phyloP scores from a whole-genome alignment of 2,113 vertebrate species.

The Hippoglossus stenolepis region DNA sequence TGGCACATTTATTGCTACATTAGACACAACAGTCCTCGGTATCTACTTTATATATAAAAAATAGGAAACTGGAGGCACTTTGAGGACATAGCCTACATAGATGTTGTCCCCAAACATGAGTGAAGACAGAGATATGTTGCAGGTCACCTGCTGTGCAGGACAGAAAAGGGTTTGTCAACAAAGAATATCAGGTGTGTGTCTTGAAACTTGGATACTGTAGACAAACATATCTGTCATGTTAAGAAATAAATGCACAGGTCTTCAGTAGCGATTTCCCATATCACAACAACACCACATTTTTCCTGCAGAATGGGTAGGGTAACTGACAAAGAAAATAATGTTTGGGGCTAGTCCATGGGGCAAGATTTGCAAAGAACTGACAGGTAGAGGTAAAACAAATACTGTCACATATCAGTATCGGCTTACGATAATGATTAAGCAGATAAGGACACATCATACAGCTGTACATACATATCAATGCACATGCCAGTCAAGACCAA shows the following conservation, averaged over 20 bases:
- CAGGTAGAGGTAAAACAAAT: slow-evolving; percentile 58
- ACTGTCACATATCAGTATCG: slow-evolving; percentile 65
- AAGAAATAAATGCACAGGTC: slow-evolving; percentile 50
- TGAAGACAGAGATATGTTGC: slow-evolving; percentile 73
- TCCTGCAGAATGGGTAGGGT: slow-evolving; percentile 25
- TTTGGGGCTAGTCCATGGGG: slow-evolving; percentile 25
- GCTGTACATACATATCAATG: slow-evolving; percentile 66
- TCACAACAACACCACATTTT: slow-evolving; percentile 33
- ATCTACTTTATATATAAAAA: slow-evolving; percentile 89
- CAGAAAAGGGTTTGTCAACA: slow-evolving; percentile 40
- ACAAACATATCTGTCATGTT: slow-evolving; percentile 43
- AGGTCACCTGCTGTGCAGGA: slow-evolving; percentile 61
- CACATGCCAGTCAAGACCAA: slow-evolving; percentile 65
- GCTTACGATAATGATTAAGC: slow-evolving; percentile 50
- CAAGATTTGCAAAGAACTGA: slow-evolving; percentile 52
- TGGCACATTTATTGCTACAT: slow-evolving; percentile 97
- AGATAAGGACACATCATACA: slow-evolving; percentile 55
- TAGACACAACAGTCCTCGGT: slow-evolving; percentile 92
- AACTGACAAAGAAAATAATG: slow-evolving; percentile 48
- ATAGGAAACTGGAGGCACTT: slow-evolving; percentile 91
- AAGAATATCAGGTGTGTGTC: slow-evolving; percentile 47
- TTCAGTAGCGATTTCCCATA: slow-evolving; percentile 43
- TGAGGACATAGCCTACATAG: slow-evolving; percentile 84
- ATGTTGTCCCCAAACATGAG: slow-evolving; percentile 82
- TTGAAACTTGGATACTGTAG: slow-evolving; percentile 53